These are phyloP conservation scores for Germaria angustata DNA, from an alignment of 2,888 invertebrate genomes.

Conservation along the genomic window DNA sequence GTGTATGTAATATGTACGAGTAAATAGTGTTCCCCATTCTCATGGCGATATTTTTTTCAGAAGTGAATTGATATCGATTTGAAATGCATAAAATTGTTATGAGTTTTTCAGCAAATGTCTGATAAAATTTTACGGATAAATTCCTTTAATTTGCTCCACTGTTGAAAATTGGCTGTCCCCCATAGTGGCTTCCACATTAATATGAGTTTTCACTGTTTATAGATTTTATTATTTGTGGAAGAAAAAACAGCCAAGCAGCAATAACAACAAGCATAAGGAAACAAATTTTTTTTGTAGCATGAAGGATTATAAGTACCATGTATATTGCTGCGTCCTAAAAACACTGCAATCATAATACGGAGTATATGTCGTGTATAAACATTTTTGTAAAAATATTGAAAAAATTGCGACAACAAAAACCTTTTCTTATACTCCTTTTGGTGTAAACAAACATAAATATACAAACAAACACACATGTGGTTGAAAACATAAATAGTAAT, in stretches of 20 bases:
- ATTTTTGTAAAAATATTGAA: neutral
- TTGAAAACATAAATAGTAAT: constrained; percentile 23
- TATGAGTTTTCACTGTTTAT: constrained; percentile 75
- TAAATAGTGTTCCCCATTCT: too few relatives aligned
- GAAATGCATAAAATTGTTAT: too few relatives aligned
- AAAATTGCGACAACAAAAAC: constrained; percentile 8
- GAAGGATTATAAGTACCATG: constrained; percentile 32
- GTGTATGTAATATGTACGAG: too few relatives aligned
- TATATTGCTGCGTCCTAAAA: constrained; percentile 12
- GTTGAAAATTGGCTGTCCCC: constrained; percentile 7
- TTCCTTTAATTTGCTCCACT: constrained; percentile 3
- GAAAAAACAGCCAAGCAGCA: neutral
- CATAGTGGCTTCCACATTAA: constrained; percentile 71
- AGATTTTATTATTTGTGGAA: constrained; percentile 69
- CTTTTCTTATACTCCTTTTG: constrained; percentile 40
- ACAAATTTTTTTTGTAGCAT: constrained; percentile 1
- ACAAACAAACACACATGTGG: constrained; percentile 15
- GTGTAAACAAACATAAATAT: constrained; percentile 22
- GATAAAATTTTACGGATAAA: too few relatives aligned
- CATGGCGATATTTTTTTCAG: too few relatives aligned
- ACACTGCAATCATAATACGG: constrained; percentile 35
- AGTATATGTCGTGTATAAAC: neutral
- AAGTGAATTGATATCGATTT: too few relatives aligned
- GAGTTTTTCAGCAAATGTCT: too few relatives aligned
- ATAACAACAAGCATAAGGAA: neutral